Evolutionary conservation across 2,888 invertebrate genomes (phyloP).

Genomic region (Copidosoma aretas): DNA sequence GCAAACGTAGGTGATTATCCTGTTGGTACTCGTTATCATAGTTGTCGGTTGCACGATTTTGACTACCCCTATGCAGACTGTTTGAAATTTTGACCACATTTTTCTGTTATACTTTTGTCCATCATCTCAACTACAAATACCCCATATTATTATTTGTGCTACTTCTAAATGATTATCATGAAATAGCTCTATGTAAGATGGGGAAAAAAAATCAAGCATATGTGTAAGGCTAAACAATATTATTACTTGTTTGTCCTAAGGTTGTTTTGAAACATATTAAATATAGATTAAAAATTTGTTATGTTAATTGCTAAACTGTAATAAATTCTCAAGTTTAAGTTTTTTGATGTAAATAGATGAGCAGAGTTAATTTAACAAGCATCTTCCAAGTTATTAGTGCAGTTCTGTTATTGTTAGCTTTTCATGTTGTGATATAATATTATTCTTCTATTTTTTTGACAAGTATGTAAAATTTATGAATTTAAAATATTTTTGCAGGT

Average conservation of each 20-base stretch:
- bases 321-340: too few species aligned
- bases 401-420: conserved; percentile 3
- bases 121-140: background rate
- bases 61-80: too few species aligned
- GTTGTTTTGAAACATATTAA: conserved; percentile 27
- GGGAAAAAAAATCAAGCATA: conserved; percentile 37
- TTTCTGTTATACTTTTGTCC: background rate
- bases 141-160: conserved; percentile 21
- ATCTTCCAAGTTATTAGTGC: too few species aligned
- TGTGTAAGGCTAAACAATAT: conserved; percentile 36
- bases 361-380: too few species aligned
- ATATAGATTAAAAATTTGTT: background rate
- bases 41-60: too few species aligned
- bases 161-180: conserved; percentile 16
- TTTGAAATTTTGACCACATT: too few species aligned
- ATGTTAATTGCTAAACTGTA: too few species aligned
- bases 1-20: too few species aligned
- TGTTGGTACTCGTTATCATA: too few species aligned
- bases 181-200: conserved; percentile 38
- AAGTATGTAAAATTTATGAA: background rate
- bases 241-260: conserved; percentile 29
- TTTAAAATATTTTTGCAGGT: conserved; percentile 59
- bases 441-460: conserved; percentile 12
- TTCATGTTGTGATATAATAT: conserved; percentile 16
- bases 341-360: too few species aligned